phyloP scores from a whole-genome alignment of 2,113 vertebrate species.

The Austrofundulus limnaeus region DNA sequence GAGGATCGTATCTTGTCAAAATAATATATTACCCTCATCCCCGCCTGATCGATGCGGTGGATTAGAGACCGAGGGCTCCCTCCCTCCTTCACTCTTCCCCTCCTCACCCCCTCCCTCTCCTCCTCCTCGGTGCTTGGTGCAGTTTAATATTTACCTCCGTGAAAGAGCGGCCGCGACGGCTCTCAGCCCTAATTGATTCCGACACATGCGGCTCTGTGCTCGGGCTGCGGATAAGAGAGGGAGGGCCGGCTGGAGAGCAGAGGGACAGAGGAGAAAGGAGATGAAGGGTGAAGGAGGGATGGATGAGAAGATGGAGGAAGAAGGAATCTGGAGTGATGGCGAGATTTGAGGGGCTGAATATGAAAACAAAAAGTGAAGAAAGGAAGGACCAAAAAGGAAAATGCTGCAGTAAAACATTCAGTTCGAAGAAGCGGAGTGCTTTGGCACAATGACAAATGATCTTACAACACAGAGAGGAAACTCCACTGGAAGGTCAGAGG shows the following conservation, averaged over 20 bases:
- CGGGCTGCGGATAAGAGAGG: slow-evolving; percentile 78
- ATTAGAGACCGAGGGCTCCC: slow-evolving; percentile 87
- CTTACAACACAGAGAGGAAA: slow-evolving; percentile 8
- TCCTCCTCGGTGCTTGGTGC: slow-evolving; percentile 80
- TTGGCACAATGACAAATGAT: slow-evolving; percentile 19
- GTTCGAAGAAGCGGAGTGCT: slow-evolving; percentile 30
- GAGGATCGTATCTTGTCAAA: slow-evolving; percentile 98
- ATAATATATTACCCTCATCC: slow-evolving; percentile 99
- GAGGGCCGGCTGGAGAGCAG: slow-evolving; percentile 67
- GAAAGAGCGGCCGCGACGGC: slow-evolving; percentile 83
- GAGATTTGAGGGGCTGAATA: neutral
- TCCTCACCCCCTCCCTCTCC: slow-evolving; percentile 61
- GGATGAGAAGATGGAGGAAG: neutral
- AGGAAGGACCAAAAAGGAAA: slow-evolving; percentile 20
- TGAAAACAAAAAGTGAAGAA: neutral
- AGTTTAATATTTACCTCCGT: slow-evolving; percentile 92
- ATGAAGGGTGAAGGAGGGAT: slow-evolving; percentile 16
- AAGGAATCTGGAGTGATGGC: slow-evolving; percentile 5
- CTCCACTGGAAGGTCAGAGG: slow-evolving; percentile 29
- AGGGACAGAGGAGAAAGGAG: slow-evolving; percentile 35
- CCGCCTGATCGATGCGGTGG: slow-evolving; percentile 94
- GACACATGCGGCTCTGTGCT: slow-evolving; percentile 84
- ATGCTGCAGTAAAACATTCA: slow-evolving; percentile 16
- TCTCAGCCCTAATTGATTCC: slow-evolving; percentile 89
- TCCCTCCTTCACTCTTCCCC: slow-evolving; percentile 61